Evolutionary conservation across 2,113 vertebrate species (phyloP), one percentile per base, ranked within the genome.

Genomic region (Centrocercus urophasianus): DNA sequence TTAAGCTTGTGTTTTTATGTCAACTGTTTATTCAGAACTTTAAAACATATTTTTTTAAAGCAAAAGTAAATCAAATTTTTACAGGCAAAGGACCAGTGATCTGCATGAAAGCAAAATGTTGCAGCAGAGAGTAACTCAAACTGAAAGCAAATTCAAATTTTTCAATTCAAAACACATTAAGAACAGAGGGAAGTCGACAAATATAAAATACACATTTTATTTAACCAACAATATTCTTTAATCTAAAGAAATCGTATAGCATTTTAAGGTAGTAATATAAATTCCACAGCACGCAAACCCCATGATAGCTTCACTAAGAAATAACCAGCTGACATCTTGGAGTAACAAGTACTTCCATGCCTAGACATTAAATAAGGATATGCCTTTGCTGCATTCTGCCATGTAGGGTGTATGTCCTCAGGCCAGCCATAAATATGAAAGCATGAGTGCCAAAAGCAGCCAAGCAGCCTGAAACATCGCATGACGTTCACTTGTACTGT

Each of bases 341-440:
- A 92, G 70, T 66, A 94, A 84, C 77, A 89, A 24, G 77, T 70
- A 18, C 36, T 89, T 77, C 63, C 50, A 5, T 85, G 78, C 54
- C 77, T 74, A 88, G 70, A 88, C 64, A 60, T 52, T 95, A 79
- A 80, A 61, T 88, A 73, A 95, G 82, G 67, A 81, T 73, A 67
- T 71, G 71, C 21, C 50, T 80, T 56, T 67, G 75, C 79, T 88
- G 79, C 36, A 12, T 43, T 56, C 82, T 66, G 64, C 57, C 92
- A 73, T 54, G 67, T 82, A 76, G 75, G 6, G 0, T 93, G 89
- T 91, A 89, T 74, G 17, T 80, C 93, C 93, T 83, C 85, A 94
- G 91, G 93, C 92, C 89, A 95, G 78, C 85, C 92, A 83, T 93
- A 96, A 96, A 96, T 91, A 85, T 22, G 57, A 3, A 2, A 76